phyloP scores from a whole-genome alignment of 2,888 invertebrate species.

The Unio pictorum region DNA sequence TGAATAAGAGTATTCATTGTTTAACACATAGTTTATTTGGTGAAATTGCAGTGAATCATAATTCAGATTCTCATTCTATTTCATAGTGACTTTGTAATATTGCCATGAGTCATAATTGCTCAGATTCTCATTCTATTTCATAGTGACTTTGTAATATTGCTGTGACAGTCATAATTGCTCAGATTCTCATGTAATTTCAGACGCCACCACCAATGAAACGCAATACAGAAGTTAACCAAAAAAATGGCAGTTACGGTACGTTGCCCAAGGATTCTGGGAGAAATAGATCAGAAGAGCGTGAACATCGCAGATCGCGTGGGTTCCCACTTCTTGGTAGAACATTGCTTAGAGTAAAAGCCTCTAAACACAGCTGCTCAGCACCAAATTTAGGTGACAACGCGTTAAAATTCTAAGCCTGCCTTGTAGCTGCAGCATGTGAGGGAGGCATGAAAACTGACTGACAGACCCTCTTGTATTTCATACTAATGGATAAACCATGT shows the following conservation, averaged over 20 bases:
- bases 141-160: too few relatives aligned
- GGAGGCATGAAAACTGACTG: conserved; percentile 4
- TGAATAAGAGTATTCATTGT: neutral
- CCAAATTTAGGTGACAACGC: conserved; percentile 87
- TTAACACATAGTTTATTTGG: too few relatives aligned
- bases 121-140: too few relatives aligned
- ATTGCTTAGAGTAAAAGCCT: conserved; percentile 73
- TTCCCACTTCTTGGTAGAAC: conserved; percentile 80
- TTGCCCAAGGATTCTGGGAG: conserved; percentile 53
- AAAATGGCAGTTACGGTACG: conserved; percentile 61
- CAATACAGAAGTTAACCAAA: conserved; percentile 24
- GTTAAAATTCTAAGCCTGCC: conserved; percentile 1
- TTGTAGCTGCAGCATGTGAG: conserved; percentile 15
- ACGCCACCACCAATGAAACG: conserved; percentile 77
- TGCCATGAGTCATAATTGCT: too few relatives aligned
- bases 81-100: too few relatives aligned
- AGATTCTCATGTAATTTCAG: conserved; percentile 70
- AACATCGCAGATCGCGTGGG: conserved; percentile 49
- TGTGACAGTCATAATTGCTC: too few relatives aligned
- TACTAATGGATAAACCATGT: too few relatives aligned
- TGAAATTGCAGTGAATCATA: too few relatives aligned
- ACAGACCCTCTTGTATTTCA: conserved; percentile 1
- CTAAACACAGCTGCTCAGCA: conserved; percentile 86
- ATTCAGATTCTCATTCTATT: too few relatives aligned
- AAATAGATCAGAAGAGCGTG: conserved; percentile 42